These are phyloP conservation scores for Rhizoglyphus robini DNA, from an alignment of 1,140 invertebrate species.

Conservation along the genomic window DNA sequence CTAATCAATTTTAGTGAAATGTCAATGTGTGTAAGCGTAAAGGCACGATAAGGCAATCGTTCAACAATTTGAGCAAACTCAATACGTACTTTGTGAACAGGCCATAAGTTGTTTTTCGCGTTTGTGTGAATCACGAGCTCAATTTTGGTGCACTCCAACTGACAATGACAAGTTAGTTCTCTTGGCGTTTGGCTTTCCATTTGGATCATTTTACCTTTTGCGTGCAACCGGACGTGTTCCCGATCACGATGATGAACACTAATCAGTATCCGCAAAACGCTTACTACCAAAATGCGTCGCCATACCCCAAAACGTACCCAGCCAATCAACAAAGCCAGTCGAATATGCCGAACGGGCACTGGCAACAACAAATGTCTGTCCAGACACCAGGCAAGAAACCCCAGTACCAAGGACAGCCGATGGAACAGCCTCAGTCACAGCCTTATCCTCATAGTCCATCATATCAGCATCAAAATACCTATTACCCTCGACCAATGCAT, in stretches of 20 bases:
- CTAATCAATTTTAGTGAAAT: no score
- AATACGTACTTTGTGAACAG: neutral
- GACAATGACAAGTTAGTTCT: neutral
- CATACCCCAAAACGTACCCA: neutral
- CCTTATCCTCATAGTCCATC: neutral
- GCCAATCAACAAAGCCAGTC: neutral
- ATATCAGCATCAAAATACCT: neutral
- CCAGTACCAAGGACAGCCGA: neutral
- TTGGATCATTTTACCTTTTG: no score
- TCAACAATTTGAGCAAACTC: neutral
- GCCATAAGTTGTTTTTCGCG: neutral
- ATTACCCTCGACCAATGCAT: neutral
- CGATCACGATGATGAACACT: neutral
- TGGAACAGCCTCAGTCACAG: neutral
- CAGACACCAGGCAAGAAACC: neutral
- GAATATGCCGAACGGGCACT: neutral
- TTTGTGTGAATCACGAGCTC: neutral
- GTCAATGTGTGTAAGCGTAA: no score
- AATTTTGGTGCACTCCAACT: neutral
- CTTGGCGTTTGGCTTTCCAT: no score
- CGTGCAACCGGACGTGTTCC: neutral
- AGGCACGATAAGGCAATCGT: no score
- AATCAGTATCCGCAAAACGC: neutral
- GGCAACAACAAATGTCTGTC: neutral
- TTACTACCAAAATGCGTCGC: neutral